Conservation (phyloP, 2,888 invertebrate species). For the Drosophila acutilabella region DNA sequence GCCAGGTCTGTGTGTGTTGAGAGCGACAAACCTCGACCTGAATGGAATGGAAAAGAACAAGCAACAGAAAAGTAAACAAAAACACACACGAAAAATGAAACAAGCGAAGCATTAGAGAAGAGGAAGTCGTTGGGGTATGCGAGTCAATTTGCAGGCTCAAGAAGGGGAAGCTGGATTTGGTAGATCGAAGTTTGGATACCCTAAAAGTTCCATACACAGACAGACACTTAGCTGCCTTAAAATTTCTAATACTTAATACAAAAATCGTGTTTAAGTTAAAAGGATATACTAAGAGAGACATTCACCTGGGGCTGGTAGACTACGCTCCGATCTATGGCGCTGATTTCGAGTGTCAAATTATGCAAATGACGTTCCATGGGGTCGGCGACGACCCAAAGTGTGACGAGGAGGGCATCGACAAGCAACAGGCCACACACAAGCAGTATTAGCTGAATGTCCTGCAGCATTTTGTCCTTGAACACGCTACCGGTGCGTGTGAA, state of each 20-base stretch:
- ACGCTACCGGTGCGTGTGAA: constrained; percentile 94
- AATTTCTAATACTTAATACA: no score
- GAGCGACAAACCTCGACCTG: constrained; percentile 96
- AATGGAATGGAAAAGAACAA: neutral
- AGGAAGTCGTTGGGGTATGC: constrained; percentile 21
- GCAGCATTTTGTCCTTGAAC: constrained; percentile 94
- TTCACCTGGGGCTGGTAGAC: constrained; percentile 94
- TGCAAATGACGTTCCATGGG: constrained; percentile 94
- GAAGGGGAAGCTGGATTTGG: no score
- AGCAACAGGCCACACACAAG: constrained; percentile 92
- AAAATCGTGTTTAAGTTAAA: neutral
- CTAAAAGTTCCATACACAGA: no score
- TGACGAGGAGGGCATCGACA: constrained; percentile 93
- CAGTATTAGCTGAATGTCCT: constrained; percentile 94
- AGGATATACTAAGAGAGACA: neutral
- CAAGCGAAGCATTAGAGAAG: constrained; percentile 21
- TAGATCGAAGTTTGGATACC: neutral
- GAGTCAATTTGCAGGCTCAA: constrained; percentile 34
- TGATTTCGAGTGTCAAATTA: constrained; percentile 93
- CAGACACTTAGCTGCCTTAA: no score
- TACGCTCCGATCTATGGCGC: constrained; percentile 91
- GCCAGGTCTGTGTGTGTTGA: constrained; percentile 94
- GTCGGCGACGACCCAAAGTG: constrained; percentile 93
- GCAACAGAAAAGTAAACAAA: neutral
- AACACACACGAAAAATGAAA: constrained; percentile 5